Evolutionary conservation across 2,797 vertebrate genomes (phyloP).

Genomic region (Peromyscus nudipes): DNA sequence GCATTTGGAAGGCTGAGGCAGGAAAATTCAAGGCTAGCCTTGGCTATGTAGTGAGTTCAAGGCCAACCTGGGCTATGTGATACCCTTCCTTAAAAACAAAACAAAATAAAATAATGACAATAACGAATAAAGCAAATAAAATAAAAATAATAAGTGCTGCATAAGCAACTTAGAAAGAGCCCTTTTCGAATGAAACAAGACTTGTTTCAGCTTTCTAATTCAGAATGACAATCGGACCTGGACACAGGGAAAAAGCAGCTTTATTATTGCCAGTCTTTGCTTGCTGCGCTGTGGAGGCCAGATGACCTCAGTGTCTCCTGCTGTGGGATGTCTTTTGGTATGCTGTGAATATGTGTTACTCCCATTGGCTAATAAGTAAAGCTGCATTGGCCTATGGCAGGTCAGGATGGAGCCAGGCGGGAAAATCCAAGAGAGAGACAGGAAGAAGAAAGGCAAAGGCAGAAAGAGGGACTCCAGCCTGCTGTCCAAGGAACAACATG

Average conservation of each 20-base stretch:
- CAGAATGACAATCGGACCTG: neutral
- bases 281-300: neutral
- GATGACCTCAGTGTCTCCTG: neutral
- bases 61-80: neutral
- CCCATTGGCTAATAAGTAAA: too few species aligned
- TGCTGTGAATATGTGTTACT: too few species aligned
- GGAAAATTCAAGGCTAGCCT: neutral
- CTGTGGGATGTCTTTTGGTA: too few species aligned
- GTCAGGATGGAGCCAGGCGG: too few species aligned
- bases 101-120: neutral
- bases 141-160: neutral
- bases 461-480: too few species aligned
- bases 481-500: too few species aligned
- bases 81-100: neutral
- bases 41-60: neutral
- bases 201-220: conserved; percentile 35
- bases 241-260: neutral
- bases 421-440: too few species aligned
- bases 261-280: neutral
- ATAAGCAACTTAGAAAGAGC: conserved; percentile 1
- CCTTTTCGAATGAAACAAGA: neutral
- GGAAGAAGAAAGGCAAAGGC: too few species aligned
- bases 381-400: too few species aligned
- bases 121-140: neutral
- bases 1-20: neutral